Percentiles rank a stretch among this genome's conserved stretches.
Conservation (phyloP, 2,113 vertebrate species). For the Oreochromis tanganicae region DNA sequence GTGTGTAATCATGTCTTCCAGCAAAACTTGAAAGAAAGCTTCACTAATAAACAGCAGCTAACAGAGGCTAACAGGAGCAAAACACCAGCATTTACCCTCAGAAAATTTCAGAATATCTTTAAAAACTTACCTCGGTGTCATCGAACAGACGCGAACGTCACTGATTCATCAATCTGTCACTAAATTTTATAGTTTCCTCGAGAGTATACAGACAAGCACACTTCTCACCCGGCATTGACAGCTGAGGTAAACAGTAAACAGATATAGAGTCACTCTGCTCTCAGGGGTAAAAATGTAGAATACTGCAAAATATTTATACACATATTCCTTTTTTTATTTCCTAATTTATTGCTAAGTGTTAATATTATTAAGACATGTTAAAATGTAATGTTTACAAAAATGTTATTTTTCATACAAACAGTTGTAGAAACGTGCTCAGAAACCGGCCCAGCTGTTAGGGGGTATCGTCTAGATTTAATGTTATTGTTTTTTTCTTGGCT, state of each 20-base stretch:
- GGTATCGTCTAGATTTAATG: neutral
- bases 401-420: neutral
- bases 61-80: neutral
- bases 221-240: neutral
- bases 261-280: neutral
- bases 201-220: neutral
- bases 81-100: neutral
- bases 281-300: neutral
- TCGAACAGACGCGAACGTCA: neutral
- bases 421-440: neutral
- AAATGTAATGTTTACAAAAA: neutral
- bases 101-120: neutral
- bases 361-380: neutral
- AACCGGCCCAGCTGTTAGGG: rapidly evolving
- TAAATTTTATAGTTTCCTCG: neutral
- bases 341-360: neutral
- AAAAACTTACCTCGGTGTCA: neutral
- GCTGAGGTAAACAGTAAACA: neutral
- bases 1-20: neutral
- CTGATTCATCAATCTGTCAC: neutral
- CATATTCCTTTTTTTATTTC: neutral
- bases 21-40: neutral
- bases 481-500: neutral
- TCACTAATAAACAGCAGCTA: neutral
- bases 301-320: neutral